Evolutionary conservation across 2,797 vertebrate species (phyloP).

Genomic region (Esox lucius): DNA sequence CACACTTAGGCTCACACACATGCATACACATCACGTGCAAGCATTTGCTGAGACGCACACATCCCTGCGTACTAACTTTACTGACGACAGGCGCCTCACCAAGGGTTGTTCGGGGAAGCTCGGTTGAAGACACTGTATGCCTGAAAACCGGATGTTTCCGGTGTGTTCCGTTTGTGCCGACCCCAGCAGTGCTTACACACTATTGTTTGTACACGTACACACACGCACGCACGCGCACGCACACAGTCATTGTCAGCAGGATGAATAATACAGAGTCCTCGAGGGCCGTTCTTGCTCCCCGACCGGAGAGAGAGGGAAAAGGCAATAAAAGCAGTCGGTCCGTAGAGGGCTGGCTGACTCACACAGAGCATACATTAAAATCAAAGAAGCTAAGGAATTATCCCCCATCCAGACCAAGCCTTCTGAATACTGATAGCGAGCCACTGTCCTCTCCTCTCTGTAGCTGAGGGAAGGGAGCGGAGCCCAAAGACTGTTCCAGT

Average conservation of each 20-base stretch:
- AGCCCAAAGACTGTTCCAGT: no score
- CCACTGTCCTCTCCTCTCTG: neutral
- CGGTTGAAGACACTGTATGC: no score
- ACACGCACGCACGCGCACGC: neutral
- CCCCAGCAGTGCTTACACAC: no score
- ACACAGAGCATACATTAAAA: constrained; percentile 55
- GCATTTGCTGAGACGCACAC: neutral
- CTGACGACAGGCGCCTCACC: neutral
- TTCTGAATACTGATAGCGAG: constrained; percentile 4
- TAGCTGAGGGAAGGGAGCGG: no score
- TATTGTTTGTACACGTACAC: neutral
- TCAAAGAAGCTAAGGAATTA: constrained; percentile 29
- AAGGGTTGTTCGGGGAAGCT: no score
- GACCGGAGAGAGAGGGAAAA: constrained; percentile 5
- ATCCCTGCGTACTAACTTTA: neutral
- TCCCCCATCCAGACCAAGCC: constrained; percentile 1
- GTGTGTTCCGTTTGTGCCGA: no score
- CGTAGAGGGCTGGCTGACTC: constrained; percentile 43
- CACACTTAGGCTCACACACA: neutral
- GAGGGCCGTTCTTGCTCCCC: neutral
- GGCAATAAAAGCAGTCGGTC: constrained; percentile 43
- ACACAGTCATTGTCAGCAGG: constrained; percentile 10
- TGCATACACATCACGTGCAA: neutral
- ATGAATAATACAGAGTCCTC: constrained; percentile 32
- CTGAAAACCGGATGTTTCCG: no score